Evolutionary conservation across 2,113 vertebrate genomes (phyloP), one percentile per base, ranked within the genome.

Genomic region (Pollachius pollachius): DNA sequence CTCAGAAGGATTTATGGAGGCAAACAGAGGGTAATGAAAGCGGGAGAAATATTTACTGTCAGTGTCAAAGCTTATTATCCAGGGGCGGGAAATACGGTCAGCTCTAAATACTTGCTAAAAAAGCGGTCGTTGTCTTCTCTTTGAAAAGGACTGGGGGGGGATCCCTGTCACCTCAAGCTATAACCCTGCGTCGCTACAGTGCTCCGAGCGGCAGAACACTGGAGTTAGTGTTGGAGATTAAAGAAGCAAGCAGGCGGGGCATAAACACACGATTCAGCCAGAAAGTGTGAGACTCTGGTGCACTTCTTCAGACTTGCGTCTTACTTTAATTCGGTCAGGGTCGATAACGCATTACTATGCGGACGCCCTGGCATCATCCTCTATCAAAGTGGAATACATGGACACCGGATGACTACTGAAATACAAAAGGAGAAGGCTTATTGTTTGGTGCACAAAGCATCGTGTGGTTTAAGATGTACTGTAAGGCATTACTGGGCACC

Each of bases 1-100:
- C 74, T 74, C 76, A 68, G 78, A 87, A 77, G 70, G 76, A 89
- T 91, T 89, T 88, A 89, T 71, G 77, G 78, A 52, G 78, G 81
- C 81, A 80, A 88, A 87, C 74, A 73, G 84, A 87, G 78, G 81
- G 76, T 86, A 92, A 90, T 88, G 82, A 89, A 90, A 89, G 64
- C 69, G 77, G 71, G 67, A 73, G 73, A 83, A 74, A 85, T 82
- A 84, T 89, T 88, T 88, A 85, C 79, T 72, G 74, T 82, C 75
- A 80, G 68, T 82, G 83, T 87, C 85, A 78, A 74, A 76, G 72
- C 76, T 81, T 85, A 84, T 88, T 89, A 89, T 83, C 67, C 76
- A 67, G 1, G 63, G 52, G 72, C 85, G 79, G 81, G 78, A 81
- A 88, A 87, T 67, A 61, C 77, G 85, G 87, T 88, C 87, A 87